phyloP scores from a whole-genome alignment of 2,797 vertebrate genomes.

The Lepidocolaptes lacrymiger region DNA sequence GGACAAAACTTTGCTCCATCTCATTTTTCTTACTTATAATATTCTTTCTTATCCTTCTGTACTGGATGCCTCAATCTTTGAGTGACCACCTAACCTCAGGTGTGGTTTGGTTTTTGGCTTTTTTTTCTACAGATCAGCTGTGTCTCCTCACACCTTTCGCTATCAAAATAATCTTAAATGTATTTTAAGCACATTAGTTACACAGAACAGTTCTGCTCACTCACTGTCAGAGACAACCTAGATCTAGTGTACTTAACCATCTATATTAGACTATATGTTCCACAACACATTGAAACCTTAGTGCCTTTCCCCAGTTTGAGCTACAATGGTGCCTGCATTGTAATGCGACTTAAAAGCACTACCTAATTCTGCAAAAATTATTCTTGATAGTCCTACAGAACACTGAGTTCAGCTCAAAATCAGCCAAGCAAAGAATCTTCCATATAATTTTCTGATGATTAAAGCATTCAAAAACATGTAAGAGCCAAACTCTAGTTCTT shows the following conservation, averaged over 20 bases:
- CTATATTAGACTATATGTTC: background rate
- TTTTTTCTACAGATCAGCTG: background rate
- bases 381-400: background rate
- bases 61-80: background rate
- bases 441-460: background rate
- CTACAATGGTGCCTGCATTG: background rate
- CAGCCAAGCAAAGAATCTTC: background rate
- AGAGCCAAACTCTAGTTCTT: background rate
- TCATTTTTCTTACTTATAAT: background rate
- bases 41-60: background rate
- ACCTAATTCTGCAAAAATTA: background rate
- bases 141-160: background rate
- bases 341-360: background rate
- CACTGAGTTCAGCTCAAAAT: background rate
- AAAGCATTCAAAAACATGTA: background rate
- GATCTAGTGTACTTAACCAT: background rate
- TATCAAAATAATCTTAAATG: background rate
- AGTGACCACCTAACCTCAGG: background rate
- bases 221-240: background rate
- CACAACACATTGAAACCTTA: background rate
- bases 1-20: background rate
- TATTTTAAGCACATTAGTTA: background rate
- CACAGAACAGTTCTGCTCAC: background rate
- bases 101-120: background rate
- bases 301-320: background rate